Base-by-base conservation (phyloP, 2,888 invertebrate species). In the Phorcus lineatus region DNA sequence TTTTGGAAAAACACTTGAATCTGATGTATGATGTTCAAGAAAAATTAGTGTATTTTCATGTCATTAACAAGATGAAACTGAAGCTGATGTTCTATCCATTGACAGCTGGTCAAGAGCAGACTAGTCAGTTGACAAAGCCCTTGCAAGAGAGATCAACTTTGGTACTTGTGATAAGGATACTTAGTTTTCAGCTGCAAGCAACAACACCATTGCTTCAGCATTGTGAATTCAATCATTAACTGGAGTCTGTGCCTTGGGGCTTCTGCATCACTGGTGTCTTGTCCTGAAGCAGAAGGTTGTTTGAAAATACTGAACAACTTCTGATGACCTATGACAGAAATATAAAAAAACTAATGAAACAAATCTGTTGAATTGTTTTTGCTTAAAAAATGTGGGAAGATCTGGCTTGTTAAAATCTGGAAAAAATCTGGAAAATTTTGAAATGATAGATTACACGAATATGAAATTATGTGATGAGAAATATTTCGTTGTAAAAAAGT, bases 131-230 rank as follows among this genome's bases (percentile, higher is more conserved):
- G 81, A 62, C n/a, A 83, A 22, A 0, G 77, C 77, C 62, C 84
- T 82, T 22, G 82, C 75, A 13, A 87, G 78, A 16, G 85, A 78
- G 13, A 85, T 74, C 7, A 85, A 47, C 9, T 47, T 55, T 19
- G 83, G 82, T 2, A 79, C 80, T 16, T 81, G 31, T 13, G 83
- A 78, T 28, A 83, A 80, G 16, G 84, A 79, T 28, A 84, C 31
- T 0, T 81, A 84, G 36, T 81, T 67, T 67, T 84, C 84, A 47
- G 82, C 82, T 16, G 66, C 52, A 76, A 84, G 70, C 17, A 36
- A 67, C 9, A 81, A 19, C 2, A 81, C 36, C 81, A 82, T 80
- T 47, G 83, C 80, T 54, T 81, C 78, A 28, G 79, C 24, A 79
- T 82, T 83, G 16, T 54, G 17, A 17, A 82, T 22, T 6, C 83